phyloP scores from a whole-genome alignment of 2,888 invertebrate genomes.

The Metopia argyrocephala region DNA sequence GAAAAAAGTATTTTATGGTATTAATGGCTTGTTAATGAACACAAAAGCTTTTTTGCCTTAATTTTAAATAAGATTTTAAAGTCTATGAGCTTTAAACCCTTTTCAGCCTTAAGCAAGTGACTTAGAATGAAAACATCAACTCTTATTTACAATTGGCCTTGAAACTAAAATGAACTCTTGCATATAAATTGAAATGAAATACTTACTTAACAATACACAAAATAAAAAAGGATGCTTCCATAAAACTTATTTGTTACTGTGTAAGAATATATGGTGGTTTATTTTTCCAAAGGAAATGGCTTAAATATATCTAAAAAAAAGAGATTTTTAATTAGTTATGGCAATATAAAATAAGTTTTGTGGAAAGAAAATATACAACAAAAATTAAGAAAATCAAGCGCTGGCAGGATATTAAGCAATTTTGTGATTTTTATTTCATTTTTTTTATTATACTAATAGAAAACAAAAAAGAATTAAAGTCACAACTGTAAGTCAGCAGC shows the following conservation, averaged over 20 bases:
- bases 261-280: background rate
- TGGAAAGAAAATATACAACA: constrained; percentile 33
- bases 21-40: constrained; percentile 16
- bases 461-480: background rate
- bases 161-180: constrained; percentile 1
- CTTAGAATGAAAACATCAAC: constrained; percentile 8
- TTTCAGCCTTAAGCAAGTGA: background rate
- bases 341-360: constrained; percentile 24
- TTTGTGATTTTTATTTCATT: background rate
- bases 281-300: background rate
- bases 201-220: background rate
- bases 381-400: background rate
- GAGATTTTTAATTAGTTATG: constrained; percentile 58
- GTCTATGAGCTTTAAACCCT: background rate
- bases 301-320: constrained; percentile 15
- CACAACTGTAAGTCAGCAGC: background rate
- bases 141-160: constrained; percentile 3
- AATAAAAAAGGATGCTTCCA: constrained; percentile 17
- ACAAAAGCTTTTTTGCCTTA: constrained; percentile 9
- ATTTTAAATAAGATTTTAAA: constrained; percentile 26
- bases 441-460: background rate
- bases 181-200: background rate
- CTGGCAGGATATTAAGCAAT: constrained; percentile 8
- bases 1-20: background rate
- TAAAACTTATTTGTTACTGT: constrained; percentile 31